Evolutionary conservation across 1,140 invertebrate genomes (phyloP).

Genomic region (Orius laevigatus): DNA sequence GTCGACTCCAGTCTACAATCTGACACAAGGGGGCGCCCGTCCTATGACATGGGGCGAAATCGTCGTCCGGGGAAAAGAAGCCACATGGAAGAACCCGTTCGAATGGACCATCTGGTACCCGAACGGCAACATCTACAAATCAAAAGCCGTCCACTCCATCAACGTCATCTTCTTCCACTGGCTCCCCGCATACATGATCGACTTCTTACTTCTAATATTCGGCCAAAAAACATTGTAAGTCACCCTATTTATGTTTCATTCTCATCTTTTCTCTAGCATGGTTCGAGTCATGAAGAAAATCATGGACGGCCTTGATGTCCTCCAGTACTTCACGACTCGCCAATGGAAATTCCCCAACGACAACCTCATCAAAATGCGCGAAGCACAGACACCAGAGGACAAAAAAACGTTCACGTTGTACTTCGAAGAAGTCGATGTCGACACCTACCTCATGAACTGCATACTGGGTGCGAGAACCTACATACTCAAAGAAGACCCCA

Average conservation of each 20-base stretch:
- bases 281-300: conserved; percentile 56
- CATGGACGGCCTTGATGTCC: conserved; percentile 49
- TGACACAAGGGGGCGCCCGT: conserved; percentile 47
- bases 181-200: conserved; percentile 72
- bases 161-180: conserved; percentile 69
- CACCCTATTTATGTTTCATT: not conserved
- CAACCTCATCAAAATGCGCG: conserved; percentile 44
- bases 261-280: conserved; percentile 46
- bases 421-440: conserved; percentile 35
- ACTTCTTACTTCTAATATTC: conserved; percentile 61
- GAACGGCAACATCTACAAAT: conserved; percentile 50
- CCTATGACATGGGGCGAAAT: conserved; percentile 68
- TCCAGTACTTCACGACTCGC: conserved; percentile 84
- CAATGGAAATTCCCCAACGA: conserved; percentile 73
- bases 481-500: conserved; percentile 44
- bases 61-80: conserved; percentile 46
- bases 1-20: conserved; percentile 54
- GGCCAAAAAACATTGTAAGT: conserved; percentile 42
- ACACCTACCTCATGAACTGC: conserved; percentile 45
- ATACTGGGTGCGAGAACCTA: conserved; percentile 59
- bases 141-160: conserved; percentile 51
- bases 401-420: conserved; percentile 48
- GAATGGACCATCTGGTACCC: conserved; percentile 71
- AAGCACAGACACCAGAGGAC: conserved; percentile 39
- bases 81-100: conserved; percentile 56